Evolutionary conservation across 2,113 vertebrate species (phyloP).

Genomic region (Leucopsar rothschildi): DNA sequence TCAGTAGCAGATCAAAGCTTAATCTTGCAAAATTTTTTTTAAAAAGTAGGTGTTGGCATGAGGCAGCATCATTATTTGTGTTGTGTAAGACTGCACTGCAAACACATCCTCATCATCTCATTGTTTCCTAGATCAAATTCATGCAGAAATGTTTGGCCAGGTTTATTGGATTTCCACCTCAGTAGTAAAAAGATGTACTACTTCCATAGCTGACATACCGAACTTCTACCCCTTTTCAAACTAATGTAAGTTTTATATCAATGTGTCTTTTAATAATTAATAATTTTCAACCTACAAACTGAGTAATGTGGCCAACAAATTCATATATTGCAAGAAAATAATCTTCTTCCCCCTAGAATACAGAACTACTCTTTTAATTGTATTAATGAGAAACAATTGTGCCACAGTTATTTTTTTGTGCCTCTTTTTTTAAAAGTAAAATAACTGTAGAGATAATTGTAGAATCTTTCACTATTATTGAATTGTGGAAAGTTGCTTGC

Average conservation of each 20-base stretch:
- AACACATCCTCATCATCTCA: neutral
- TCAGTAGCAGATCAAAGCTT: neutral
- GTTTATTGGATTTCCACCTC: neutral
- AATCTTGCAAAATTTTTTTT: neutral
- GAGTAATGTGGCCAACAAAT: neutral
- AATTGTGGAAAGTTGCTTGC: neutral
- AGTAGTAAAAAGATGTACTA: neutral
- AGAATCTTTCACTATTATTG: neutral
- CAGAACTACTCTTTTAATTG: neutral
- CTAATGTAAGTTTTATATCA: neutral
- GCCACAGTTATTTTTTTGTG: neutral
- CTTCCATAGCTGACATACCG: neutral
- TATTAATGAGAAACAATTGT: neutral
- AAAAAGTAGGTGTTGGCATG: neutral
- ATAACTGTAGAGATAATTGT: neutral
- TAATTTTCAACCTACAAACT: neutral
- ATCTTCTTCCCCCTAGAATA: neutral
- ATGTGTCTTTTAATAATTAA: neutral
- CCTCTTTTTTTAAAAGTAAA: neutral
- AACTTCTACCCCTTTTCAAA: neutral
- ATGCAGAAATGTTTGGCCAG: neutral
- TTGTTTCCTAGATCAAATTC: neutral
- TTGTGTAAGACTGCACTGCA: neutral
- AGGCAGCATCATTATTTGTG: neutral
- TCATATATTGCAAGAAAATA: neutral